A percentile compares a stretch with the other conserved stretches of the same genome.
Evolutionary conservation across 2,888 invertebrate genomes (phyloP).

Genomic region (Drosophila buzzatii): DNA sequence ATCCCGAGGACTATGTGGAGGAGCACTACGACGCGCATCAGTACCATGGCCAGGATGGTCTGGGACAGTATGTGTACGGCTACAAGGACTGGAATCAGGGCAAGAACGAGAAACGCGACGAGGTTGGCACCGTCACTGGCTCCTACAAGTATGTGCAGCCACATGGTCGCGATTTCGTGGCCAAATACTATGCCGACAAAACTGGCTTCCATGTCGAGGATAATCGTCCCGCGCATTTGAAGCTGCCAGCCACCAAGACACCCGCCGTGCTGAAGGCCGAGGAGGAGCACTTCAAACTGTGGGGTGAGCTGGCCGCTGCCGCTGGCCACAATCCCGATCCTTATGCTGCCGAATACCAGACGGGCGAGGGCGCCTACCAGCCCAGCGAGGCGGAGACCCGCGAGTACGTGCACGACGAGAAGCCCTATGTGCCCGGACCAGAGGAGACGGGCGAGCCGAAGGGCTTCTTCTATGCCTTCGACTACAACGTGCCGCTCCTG

Average conservation of each 20-base stretch:
- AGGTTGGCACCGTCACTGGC: conserved; percentile 89
- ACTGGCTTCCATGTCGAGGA: conserved; percentile 92
- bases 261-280: conserved; percentile 90
- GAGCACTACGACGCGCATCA: conserved; percentile 90
- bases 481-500: conserved; percentile 88
- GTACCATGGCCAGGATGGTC: conserved; percentile 90
- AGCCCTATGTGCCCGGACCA: conserved; percentile 84
- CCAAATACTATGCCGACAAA: conserved; percentile 90
- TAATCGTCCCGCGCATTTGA: conserved; percentile 88
- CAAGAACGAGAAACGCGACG: conserved; percentile 89
- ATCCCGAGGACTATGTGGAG: conserved; percentile 89
- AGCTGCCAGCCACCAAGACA: conserved; percentile 89
- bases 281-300: conserved; percentile 89
- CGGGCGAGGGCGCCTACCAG: conserved; percentile 75
- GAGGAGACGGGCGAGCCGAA: conserved; percentile 87
- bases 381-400: conserved; percentile 78
- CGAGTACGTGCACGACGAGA: conserved; percentile 82
- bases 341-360: conserved; percentile 82
- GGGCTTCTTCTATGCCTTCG: conserved; percentile 91
- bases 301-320: conserved; percentile 89
- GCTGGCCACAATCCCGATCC: conserved; percentile 85
- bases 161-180: conserved; percentile 84
- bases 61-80: conserved; percentile 90
- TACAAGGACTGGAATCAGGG: conserved; percentile 91
- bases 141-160: conserved; percentile 90